phyloP scores from a whole-genome alignment of 1,140 invertebrate genomes.

The Zeugodacus cucurbitae region DNA sequence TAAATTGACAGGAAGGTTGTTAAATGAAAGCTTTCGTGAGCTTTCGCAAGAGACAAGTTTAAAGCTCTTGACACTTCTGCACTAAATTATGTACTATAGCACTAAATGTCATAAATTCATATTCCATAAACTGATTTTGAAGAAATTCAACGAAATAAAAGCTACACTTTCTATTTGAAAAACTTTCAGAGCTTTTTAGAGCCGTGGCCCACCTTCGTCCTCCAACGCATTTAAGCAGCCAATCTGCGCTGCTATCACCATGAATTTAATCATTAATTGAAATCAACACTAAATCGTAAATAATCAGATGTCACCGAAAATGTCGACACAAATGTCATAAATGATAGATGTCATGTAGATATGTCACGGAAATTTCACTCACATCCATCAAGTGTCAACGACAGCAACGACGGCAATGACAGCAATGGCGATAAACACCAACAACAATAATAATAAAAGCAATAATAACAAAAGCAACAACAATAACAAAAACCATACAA shows the following conservation, averaged over 20 bases:
- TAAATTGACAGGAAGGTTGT: too few relatives aligned
- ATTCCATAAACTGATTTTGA: too few relatives aligned
- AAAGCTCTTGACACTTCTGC: too few relatives aligned
- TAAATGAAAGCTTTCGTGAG: too few relatives aligned
- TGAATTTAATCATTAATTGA: background rate
- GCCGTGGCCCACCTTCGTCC: too few relatives aligned
- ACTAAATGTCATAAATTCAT: too few relatives aligned
- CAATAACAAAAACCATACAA: background rate
- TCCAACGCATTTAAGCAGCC: background rate
- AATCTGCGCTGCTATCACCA: background rate
- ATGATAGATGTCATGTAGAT: conserved; percentile 31
- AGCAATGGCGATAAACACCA: background rate
- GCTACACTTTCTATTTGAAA: too few relatives aligned
- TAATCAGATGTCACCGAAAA: conserved; percentile 3
- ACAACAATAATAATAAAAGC: background rate
- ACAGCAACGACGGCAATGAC: background rate
- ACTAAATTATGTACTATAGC: too few relatives aligned
- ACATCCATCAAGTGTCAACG: background rate
- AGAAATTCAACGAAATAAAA: too few relatives aligned
- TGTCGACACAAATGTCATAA: conserved; percentile 13
- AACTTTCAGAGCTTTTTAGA: too few relatives aligned
- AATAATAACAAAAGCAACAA: too few relatives aligned
- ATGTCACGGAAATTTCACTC: background rate
- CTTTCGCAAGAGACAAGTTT: too few relatives aligned
- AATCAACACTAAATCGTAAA: conserved; percentile 28